These are phyloP conservation scores for Bombyx huttoni DNA, from an alignment of 2,888 invertebrate genomes.

Conservation along the genomic window DNA sequence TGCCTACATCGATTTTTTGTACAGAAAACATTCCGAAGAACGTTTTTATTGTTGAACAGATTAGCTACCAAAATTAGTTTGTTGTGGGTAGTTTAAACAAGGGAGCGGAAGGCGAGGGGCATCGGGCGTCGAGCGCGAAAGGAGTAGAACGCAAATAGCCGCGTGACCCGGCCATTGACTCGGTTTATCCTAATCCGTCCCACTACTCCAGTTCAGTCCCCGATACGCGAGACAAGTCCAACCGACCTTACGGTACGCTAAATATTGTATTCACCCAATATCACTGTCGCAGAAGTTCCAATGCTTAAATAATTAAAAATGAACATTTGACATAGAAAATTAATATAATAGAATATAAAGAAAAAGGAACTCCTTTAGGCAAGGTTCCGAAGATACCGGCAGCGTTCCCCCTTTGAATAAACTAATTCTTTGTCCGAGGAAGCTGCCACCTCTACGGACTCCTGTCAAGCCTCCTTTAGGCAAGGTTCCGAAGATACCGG, in stretches of 20 bases:
- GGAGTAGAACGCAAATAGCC: constrained; percentile 61
- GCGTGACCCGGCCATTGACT: constrained; percentile 72
- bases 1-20: constrained; percentile 2
- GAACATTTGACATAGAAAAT: no score
- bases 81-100: constrained; percentile 48
- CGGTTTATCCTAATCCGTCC: constrained; percentile 70
- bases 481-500: no score
- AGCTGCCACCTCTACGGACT: no score
- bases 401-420: no score
- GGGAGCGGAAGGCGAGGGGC: constrained; percentile 41
- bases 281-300: no score
- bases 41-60: constrained; percentile 36
- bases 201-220: constrained; percentile 64
- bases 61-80: constrained; percentile 54
- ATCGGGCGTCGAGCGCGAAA: constrained; percentile 29
- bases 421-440: no score
- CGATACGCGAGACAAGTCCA: constrained; percentile 26
- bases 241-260: constrained; percentile 19
- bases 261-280: background rate
- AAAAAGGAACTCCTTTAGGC: no score
- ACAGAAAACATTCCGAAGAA: constrained; percentile 15
- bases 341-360: no score
- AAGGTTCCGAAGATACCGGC: no score
- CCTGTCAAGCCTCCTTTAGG: no score
- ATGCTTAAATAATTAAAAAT: no score